These are phyloP conservation scores for Noturus placidus DNA, from an alignment of 2,113 vertebrate genomes.

Conservation along the genomic window DNA sequence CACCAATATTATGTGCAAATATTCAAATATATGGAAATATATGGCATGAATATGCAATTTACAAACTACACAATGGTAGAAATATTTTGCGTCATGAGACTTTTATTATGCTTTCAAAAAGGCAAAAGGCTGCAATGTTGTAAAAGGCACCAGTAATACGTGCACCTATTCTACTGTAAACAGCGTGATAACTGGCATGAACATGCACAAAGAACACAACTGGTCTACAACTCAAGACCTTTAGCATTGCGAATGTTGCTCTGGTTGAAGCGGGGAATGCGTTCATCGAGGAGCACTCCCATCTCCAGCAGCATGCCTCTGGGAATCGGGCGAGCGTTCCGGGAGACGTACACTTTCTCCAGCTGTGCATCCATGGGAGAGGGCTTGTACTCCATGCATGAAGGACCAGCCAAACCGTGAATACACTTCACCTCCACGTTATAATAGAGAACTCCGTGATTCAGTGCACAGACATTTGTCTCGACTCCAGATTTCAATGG, in stretches of 20 bases:
- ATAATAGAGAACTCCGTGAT: conserved; percentile 59
- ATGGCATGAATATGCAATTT: too few relatives aligned
- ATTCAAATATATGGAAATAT: too few relatives aligned
- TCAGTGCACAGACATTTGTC: conserved; percentile 9
- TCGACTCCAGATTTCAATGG: conserved; percentile 15
- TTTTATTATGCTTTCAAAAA: neutral
- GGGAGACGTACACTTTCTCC: conserved; percentile 46
- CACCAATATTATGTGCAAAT: too few relatives aligned
- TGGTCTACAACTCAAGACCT: neutral
- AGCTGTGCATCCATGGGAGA: conserved; percentile 47
- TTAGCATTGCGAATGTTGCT: neutral
- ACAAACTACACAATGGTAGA: too few relatives aligned
- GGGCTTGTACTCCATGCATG: conserved; percentile 60
- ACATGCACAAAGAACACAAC: too few relatives aligned
- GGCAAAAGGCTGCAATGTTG: too few relatives aligned
- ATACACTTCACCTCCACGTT: conserved; percentile 49
- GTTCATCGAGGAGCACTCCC: conserved; percentile 41
- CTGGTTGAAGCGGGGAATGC: neutral
- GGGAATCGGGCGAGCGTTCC: conserved; percentile 37
- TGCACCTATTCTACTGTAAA: neutral
- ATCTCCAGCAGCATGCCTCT: conserved; percentile 34
- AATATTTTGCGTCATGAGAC: neutral
- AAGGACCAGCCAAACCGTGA: conserved; percentile 53
- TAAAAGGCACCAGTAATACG: neutral
- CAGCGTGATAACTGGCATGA: neutral